Evolutionary conservation across 2,113 vertebrate species (phyloP).

Genomic region (Pristiophorus japonicus): DNA sequence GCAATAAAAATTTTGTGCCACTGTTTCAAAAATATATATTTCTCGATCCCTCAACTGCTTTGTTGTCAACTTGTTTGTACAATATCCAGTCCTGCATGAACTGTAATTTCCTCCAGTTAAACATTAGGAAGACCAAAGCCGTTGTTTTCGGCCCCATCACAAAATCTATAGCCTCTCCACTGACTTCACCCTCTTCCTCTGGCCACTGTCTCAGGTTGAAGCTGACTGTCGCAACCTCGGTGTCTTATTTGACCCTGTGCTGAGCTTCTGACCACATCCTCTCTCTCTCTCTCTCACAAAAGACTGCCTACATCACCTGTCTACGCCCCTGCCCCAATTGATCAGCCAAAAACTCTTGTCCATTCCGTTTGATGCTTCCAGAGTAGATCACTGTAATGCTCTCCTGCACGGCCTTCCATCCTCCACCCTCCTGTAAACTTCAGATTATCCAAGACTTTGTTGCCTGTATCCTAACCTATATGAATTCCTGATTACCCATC

Average conservation of each 20-base stretch:
- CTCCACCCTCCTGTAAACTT: neutral
- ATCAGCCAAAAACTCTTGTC: neutral
- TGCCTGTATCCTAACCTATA: neutral
- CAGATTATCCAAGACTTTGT: neutral
- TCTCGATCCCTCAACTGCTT: no score
- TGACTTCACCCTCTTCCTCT: neutral
- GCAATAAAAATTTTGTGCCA: neutral
- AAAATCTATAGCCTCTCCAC: neutral
- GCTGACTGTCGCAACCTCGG: neutral
- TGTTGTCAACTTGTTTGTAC: neutral
- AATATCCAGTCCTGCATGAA: neutral
- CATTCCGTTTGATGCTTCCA: neutral
- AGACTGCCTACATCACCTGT: neutral
- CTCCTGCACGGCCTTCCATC: neutral
- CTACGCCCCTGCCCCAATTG: neutral
- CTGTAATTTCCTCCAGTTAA: neutral
- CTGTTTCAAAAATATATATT: neutral
- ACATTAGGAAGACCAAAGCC: no score
- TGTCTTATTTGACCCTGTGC: neutral
- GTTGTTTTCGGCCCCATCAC: neutral
- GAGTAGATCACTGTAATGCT: neutral
- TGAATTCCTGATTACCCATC: neutral
- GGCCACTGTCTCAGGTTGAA: neutral
- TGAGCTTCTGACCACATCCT: neutral
- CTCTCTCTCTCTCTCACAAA: neutral